Conservation (phyloP, 2,888 invertebrate genomes). For the Ceramica pisi region DNA sequence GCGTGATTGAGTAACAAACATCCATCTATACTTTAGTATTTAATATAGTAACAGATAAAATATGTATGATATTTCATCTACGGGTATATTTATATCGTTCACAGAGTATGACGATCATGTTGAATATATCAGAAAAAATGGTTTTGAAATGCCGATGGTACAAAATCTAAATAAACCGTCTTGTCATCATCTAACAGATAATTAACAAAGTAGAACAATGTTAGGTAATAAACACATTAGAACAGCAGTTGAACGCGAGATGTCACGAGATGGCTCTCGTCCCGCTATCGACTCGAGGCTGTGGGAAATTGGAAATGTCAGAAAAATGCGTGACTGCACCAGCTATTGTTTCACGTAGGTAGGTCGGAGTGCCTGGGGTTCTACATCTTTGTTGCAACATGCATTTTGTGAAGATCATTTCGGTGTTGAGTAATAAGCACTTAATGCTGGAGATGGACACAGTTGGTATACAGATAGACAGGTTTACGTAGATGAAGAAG, state of each 20-base stretch:
- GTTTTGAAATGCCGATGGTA: background rate
- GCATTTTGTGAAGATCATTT: conserved; percentile 2
- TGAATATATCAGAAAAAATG: background rate
- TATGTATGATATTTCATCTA: no score
- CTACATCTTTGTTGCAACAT: conserved; percentile 38
- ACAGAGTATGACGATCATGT: background rate
- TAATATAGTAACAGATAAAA: no score
- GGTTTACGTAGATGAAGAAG: background rate
- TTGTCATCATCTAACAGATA: conserved; percentile 20
- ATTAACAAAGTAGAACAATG: conserved; percentile 39
- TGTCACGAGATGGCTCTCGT: conserved; percentile 42
- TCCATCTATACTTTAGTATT: no score
- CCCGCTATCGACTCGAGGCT: conserved; percentile 62
- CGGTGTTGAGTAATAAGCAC: background rate
- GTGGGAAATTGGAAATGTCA: conserved; percentile 73
- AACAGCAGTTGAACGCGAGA: conserved; percentile 29
- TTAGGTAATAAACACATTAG: conserved; percentile 39
- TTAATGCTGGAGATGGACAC: no score
- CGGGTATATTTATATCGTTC: background rate
- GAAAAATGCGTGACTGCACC: conserved; percentile 65
- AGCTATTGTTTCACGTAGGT: conserved; percentile 68
- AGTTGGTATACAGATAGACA: background rate
- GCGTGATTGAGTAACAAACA: no score
- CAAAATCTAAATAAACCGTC: conserved; percentile 5
- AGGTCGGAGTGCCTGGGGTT: conserved; percentile 53